Evolutionary conservation across 2,797 vertebrate genomes (phyloP).

Genomic region (Megaceryle alcyon): DNA sequence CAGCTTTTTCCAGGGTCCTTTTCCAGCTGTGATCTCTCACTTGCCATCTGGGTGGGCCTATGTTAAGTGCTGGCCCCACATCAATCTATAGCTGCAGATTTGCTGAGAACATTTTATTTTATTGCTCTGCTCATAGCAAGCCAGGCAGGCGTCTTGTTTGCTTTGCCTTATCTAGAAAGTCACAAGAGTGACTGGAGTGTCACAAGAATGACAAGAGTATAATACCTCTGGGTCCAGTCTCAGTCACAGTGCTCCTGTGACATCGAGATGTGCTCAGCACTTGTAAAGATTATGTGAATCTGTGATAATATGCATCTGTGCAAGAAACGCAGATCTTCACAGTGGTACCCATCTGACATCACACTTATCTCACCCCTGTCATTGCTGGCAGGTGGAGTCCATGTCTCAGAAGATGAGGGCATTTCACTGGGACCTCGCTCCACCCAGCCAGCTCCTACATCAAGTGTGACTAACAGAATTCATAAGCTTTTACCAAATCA

Average conservation of each 20-base stretch:
- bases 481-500: neutral
- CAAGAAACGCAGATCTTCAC: neutral
- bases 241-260: fast-evolving
- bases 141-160: neutral
- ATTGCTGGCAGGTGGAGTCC: neutral
- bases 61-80: neutral
- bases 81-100: neutral
- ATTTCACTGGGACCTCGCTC: neutral
- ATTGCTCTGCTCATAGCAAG: neutral
- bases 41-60: neutral
- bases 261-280: neutral
- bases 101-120: neutral
- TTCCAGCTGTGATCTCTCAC: neutral
- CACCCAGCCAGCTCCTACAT: neutral
- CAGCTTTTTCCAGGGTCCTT: neutral
- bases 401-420: neutral
- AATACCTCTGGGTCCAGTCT: neutral
- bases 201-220: too few relatives aligned
- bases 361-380: neutral
- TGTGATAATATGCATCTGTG: neutral
- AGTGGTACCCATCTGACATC: neutral
- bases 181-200: too few relatives aligned
- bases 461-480: neutral
- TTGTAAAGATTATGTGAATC: neutral
- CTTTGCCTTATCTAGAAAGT: neutral